These are phyloP conservation scores for Lasioglossum baleicum DNA, from an alignment of 1,140 invertebrate genomes.

Conservation along the genomic window DNA sequence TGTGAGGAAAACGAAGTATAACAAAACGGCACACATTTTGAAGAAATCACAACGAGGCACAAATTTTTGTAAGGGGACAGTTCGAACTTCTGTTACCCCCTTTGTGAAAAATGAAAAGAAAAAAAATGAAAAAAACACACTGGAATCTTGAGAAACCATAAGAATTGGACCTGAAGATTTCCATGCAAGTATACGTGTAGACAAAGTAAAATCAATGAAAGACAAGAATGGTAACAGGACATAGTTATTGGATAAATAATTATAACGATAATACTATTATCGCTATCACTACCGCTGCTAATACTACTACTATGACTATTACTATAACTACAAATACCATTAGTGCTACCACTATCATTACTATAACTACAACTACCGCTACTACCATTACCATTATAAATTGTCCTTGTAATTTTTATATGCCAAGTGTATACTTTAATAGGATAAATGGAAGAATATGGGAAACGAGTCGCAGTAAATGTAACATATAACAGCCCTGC, in stretches of 20 bases:
- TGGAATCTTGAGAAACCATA: conserved; percentile 19
- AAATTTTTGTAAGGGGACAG: conserved; percentile 13
- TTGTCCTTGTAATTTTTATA: conserved; percentile 72
- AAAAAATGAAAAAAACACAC: not conserved
- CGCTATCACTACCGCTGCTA: conserved; percentile 47
- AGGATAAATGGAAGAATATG: conserved; percentile 47
- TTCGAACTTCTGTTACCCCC: not conserved
- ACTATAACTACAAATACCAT: conserved; percentile 52
- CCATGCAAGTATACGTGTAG: conserved; percentile 49
- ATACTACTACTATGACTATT: conserved; percentile 53
- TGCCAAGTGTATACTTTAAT: conserved; percentile 69
- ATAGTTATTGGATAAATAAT: conserved; percentile 55
- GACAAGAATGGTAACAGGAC: conserved; percentile 15
- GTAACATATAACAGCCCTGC: conserved; percentile 59
- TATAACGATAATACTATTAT: conserved; percentile 53
- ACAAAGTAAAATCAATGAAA: conserved; percentile 23
- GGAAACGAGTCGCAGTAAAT: conserved; percentile 36
- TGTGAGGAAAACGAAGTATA: conserved; percentile 19
- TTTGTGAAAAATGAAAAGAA: no score
- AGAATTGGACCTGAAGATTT: conserved; percentile 28
- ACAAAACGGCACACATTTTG: conserved; percentile 18
- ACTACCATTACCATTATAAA: conserved; percentile 63
- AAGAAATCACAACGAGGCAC: conserved; percentile 24
- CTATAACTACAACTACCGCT: conserved; percentile 49
- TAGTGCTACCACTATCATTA: conserved; percentile 58